Base-by-base conservation (phyloP, 2,888 invertebrate genomes). In the Volucella inflata region DNA sequence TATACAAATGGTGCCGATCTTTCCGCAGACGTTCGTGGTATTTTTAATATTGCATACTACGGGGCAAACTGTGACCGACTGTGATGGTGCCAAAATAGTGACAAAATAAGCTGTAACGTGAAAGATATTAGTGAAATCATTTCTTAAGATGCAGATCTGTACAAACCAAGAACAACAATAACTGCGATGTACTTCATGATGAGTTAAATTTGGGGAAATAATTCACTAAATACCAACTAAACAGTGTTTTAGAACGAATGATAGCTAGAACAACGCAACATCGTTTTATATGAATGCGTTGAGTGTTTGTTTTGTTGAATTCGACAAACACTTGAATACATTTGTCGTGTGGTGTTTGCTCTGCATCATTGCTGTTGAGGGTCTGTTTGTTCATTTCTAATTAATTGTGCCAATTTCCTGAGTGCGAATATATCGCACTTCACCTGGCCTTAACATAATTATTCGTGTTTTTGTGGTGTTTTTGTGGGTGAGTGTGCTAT, bases 141-240 rank as follows among this genome's bases (percentile, higher is more conserved):
- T 59, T 8, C 4, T n/a, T 4, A 3, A n/a, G 16, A 40, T 16
- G 36, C 16, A 16, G 11, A 36, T 16, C 1, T 11, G 12, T 67
- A 67, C 67, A 21, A 14, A 67, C 67, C 67, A 51, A 67, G 40
- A 42, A 53, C 53, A 42, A 21, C 53, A 9, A 67, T 44, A n/a
- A 53, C 42, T 10, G 44, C 53, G 17, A 30, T 1, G 21, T 8
- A 42, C 30, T 67, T 55, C 67, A 67, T 67, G 9, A 30, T 55
- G 67, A 67, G n/a, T 6, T 67, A 40, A 14, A 53, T 38, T 16
- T 48, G 38, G 36, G 2, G 8, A 57, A 16, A 50, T 42, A 21
- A 21, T 44, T 8, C 21, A 67, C 40, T 10, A 30, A 53, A 9
- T 17, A 21, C 17, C 21, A 42, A 17, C 42, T 44, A 42, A 44